These are phyloP conservation scores for Sebastes elongatus DNA, from an alignment of 2,797 vertebrate species.

Conservation along the genomic window DNA sequence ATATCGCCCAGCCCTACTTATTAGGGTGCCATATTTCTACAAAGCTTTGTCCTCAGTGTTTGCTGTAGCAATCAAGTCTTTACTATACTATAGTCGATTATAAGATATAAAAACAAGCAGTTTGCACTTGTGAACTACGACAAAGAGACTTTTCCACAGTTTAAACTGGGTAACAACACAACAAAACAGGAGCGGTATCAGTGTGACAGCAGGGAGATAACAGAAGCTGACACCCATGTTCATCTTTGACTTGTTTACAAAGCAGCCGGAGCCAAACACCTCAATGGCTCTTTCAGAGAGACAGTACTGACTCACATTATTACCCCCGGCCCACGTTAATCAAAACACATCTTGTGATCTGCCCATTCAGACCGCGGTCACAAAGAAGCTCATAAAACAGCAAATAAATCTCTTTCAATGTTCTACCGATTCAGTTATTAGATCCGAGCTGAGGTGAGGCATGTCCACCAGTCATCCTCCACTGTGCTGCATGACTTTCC, in stretches of 20 bases:
- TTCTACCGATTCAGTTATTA: neutral
- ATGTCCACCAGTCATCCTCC: neutral
- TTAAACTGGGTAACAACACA: neutral
- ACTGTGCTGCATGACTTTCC: slow-evolving; percentile 10
- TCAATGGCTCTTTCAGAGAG: neutral
- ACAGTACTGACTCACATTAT: slow-evolving; percentile 3
- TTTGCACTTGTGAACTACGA: neutral
- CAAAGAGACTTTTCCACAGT: neutral
- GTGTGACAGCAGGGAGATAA: slow-evolving; percentile 11
- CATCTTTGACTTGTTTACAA: slow-evolving; percentile 38
- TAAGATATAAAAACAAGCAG: neutral
- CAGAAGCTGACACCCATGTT: slow-evolving; percentile 4
- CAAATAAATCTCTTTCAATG: neutral
- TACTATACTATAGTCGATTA: neutral
- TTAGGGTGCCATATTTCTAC: neutral
- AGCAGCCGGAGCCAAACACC: slow-evolving; percentile 15
- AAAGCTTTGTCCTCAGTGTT: neutral
- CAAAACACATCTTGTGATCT: slow-evolving; percentile 23
- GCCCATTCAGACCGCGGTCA: neutral
- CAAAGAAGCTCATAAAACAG: neutral
- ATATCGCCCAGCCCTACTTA: too few relatives aligned
- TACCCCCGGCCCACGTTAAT: neutral
- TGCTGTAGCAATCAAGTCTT: neutral
- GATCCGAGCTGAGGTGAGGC: neutral
- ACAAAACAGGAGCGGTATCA: neutral